Conservation (phyloP, 2,888 invertebrate species). For the Cantharis nigra region DNA sequence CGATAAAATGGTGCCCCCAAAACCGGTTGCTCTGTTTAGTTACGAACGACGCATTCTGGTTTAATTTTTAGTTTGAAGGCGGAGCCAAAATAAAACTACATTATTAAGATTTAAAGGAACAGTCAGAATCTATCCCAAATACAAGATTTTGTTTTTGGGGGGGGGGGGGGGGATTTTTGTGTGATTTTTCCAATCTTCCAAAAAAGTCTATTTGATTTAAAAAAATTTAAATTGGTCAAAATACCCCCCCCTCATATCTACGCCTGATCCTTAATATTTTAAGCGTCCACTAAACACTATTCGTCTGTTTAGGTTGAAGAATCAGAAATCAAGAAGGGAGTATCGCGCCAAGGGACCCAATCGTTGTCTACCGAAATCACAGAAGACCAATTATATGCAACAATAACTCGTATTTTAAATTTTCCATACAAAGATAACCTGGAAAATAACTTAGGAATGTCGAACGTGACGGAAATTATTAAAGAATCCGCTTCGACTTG, state of each 20-base stretch:
- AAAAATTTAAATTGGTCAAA: too few species aligned
- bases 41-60: too few species aligned
- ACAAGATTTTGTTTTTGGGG: too few species aligned
- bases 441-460: conserved; percentile 56
- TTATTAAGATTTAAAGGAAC: too few species aligned
- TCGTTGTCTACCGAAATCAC: conserved; percentile 63
- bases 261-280: background rate
- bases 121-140: too few species aligned
- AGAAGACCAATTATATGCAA: conserved; percentile 66
- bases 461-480: conserved; percentile 54
- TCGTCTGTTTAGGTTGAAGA: conserved; percentile 58
- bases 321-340: conserved; percentile 58
- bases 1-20: background rate
- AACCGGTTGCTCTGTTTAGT: too few species aligned
- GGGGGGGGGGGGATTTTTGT: too few species aligned
- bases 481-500: conserved; percentile 54
- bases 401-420: conserved; percentile 72
- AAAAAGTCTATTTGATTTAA: too few species aligned
- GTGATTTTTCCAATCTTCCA: too few species aligned
- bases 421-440: conserved; percentile 66
- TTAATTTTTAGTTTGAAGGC: too few species aligned
- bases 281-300: background rate
- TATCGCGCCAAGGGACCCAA: conserved; percentile 48
- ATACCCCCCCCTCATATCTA: too few species aligned
- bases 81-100: too few species aligned